phyloP scores from a whole-genome alignment of 2,113 vertebrate genomes.

The Carlito syrichta region DNA sequence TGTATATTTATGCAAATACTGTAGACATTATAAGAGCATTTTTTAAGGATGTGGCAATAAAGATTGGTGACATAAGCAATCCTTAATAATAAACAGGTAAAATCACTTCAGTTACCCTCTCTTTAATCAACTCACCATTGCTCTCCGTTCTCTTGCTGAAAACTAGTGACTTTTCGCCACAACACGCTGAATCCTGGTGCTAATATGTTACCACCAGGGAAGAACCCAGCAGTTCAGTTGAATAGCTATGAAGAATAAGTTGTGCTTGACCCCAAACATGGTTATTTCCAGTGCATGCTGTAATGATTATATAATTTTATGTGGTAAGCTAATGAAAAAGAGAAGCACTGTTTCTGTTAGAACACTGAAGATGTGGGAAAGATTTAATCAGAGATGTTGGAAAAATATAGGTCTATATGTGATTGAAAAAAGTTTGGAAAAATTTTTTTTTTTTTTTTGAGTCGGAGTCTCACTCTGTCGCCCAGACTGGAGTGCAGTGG shows the following conservation, averaged over 20 bases:
- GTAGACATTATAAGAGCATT: background rate
- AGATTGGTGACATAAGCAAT: background rate
- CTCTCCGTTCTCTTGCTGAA: background rate
- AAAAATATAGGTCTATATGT: background rate
- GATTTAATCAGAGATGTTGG: background rate
- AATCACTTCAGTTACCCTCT: background rate
- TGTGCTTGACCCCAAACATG: background rate
- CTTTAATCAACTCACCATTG: background rate
- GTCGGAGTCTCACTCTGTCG: too few relatives aligned
- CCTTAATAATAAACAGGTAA: background rate
- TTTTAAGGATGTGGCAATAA: background rate
- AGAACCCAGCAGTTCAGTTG: background rate
- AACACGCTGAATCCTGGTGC: background rate
- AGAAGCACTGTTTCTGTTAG: background rate
- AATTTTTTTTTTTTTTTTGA: too few relatives aligned
- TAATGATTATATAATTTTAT: background rate
- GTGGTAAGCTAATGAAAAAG: background rate
- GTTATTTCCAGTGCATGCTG: background rate
- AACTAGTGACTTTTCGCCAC: background rate
- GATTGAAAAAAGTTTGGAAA: background rate
- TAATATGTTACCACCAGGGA: background rate
- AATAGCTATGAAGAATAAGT: background rate
- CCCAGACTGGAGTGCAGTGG: too few relatives aligned
- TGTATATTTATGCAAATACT: background rate
- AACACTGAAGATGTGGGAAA: background rate